Evolutionary conservation across 2,888 invertebrate genomes (phyloP).

Genomic region (Synanthedon andrenaeformis): DNA sequence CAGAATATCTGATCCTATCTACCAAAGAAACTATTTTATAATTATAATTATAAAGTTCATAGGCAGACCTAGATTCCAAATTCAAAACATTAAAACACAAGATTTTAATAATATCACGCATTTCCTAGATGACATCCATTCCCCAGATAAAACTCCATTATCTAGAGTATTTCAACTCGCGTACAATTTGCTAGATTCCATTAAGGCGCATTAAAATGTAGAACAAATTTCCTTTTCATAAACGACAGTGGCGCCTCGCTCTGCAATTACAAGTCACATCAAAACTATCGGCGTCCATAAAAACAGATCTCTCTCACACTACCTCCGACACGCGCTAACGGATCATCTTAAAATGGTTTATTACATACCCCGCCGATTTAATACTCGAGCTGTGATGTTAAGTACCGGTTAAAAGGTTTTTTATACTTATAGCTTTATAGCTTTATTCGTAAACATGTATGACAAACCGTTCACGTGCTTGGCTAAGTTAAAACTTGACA

Average conservation of each 20-base stretch:
- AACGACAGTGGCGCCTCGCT: conserved; percentile 22
- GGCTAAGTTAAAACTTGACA: neutral
- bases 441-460: conserved; percentile 1
- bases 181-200: conserved; percentile 1
- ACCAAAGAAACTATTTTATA: too few relatives aligned
- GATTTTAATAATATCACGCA: neutral
- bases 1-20: too few relatives aligned
- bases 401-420: conserved; percentile 25
- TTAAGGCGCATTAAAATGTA: conserved; percentile 26
- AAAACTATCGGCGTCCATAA: conserved; percentile 15
- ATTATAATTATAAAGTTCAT: too few relatives aligned
- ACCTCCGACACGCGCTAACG: conserved; percentile 1
- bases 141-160: neutral
- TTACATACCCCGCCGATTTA: conserved; percentile 20
- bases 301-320: conserved; percentile 9
- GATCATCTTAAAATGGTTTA: conserved; percentile 14
- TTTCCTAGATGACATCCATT: neutral
- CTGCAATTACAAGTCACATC: conserved; percentile 24
- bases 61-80: neutral
- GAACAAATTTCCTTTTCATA: conserved; percentile 15
- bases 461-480: neutral
- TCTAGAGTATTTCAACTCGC: neutral
- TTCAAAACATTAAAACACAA: neutral
- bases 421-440: conserved; percentile 22
- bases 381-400: conserved; percentile 21